A percentile compares a stretch with the other conserved stretches of the same genome.
Conservation (phyloP, 2,797 vertebrate species). For the Oophaga sylvatica region DNA sequence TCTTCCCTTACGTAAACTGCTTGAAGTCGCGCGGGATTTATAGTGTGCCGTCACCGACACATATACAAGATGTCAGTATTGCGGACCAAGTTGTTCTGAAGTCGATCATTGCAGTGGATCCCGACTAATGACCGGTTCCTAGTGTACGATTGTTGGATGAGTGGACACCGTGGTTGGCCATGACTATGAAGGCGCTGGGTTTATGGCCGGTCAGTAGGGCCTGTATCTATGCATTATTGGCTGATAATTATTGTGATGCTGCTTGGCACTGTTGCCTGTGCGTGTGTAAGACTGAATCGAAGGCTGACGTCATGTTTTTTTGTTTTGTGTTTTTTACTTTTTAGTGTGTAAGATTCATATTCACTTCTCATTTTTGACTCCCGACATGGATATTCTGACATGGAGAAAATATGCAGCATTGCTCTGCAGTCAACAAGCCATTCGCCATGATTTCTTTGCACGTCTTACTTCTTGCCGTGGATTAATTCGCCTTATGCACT, state of each 20-base stretch:
- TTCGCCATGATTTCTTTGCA: neutral
- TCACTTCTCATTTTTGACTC: neutral
- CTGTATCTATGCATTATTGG: conserved; percentile 44
- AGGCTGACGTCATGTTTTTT: neutral
- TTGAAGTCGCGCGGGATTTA: neutral
- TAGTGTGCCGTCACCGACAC: neutral
- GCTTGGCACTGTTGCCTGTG: conserved; percentile 10
- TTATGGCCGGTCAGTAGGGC: conserved; percentile 1
- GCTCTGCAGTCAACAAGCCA: neutral
- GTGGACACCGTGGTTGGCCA: too few relatives aligned
- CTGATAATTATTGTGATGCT: conserved; percentile 7
- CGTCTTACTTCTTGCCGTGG: neutral
- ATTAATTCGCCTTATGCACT: neutral
- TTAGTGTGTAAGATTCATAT: neutral
- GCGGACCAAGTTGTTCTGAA: neutral
- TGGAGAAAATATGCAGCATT: neutral
- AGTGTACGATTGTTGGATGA: neutral
- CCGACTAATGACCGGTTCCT: neutral
- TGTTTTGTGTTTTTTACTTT: neutral
- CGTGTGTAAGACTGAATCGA: neutral
- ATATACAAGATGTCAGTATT: neutral
- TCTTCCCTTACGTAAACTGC: neutral
- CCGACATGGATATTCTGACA: neutral
- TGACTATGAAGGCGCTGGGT: neutral
- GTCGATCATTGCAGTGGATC: neutral